Base-by-base conservation (phyloP, 2,888 invertebrate genomes). In the Volucella bombylans region DNA sequence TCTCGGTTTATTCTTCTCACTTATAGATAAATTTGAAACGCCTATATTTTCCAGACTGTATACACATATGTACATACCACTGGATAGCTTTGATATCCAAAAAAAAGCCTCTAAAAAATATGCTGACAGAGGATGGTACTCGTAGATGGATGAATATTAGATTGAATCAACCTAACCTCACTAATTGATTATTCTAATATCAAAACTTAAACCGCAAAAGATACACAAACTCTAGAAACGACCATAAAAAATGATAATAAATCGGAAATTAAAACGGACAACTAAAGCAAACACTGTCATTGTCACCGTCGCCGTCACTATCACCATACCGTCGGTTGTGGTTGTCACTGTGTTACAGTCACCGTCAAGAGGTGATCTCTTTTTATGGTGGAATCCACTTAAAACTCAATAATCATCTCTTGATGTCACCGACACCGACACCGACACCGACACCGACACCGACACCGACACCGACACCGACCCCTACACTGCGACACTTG, bases 101-200 rank as follows among this genome's bases (percentile, higher is more conserved):
- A 2, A 23, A 64, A 49, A 47, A 61, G 39, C 3, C 14, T 11
- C 10, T 43, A 45, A 54, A 67, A 14, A 55, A 43, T n/a, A 31
- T 38, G 15, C 64, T 65, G 64, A 57, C 71, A 62, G 39, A 47
- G 64, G 59, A 45, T 62, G 49, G 39, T n/a, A n/a, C n/a, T n/a
- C n/a, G n/a, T 43, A 15, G 61, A 31, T 31, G 31, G 31, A 31
- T 31, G 31, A 31, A 31, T 31, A 6, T 31, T 31, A 6, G 1
- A 31, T 31, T 31, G 4, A 31, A 11, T 38, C 18, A 52, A 15
- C 23, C 62, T 69, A 47, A 43, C 50, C 74, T 31, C 31, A 71
- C 77, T 85, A 85, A 85, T 85, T 85, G 85, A 85, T 85, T 85
- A 85, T 85, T 85, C 85, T 81, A 85, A 85, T 85, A 85, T 61